Conservation (phyloP, 2,113 vertebrate species). For the Coturnix japonica region DNA sequence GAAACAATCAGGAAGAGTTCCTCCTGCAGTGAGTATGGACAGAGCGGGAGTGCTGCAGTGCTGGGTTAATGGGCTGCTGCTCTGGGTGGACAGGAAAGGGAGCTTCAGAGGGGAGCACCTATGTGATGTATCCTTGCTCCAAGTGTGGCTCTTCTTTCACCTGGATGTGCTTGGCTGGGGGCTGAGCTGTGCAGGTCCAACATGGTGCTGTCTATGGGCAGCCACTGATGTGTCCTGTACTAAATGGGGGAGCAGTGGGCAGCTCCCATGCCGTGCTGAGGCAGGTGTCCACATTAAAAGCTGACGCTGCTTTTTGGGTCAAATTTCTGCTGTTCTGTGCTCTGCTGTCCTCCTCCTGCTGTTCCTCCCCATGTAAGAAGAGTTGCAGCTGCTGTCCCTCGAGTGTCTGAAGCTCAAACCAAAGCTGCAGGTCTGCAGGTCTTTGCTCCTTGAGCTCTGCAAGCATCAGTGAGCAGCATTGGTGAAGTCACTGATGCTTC, state of each 20-base stretch:
- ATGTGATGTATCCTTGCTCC: background rate
- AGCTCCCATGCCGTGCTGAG: background rate
- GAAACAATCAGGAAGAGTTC: slow-evolving; percentile 2
- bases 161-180: background rate
- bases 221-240: accelerated
- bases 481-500: background rate
- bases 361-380: background rate
- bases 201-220: background rate
- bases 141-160: background rate
- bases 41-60: background rate
- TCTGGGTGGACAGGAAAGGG: background rate
- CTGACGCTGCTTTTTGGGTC: background rate
- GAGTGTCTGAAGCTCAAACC: background rate
- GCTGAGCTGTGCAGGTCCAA: background rate
- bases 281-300: background rate
- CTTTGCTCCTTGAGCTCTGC: background rate
- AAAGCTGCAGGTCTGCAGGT: background rate
- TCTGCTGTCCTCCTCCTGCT: background rate
- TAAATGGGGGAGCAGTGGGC: background rate
- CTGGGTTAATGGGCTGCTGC: background rate
- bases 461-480: no score
- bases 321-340: background rate
- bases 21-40: background rate
- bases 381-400: background rate
- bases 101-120: background rate